Percentiles rank a stretch among this genome's conserved stretches.
phyloP scores from a whole-genome alignment of 2,888 invertebrate species.

The Branchinecta sandiegonensis region DNA sequence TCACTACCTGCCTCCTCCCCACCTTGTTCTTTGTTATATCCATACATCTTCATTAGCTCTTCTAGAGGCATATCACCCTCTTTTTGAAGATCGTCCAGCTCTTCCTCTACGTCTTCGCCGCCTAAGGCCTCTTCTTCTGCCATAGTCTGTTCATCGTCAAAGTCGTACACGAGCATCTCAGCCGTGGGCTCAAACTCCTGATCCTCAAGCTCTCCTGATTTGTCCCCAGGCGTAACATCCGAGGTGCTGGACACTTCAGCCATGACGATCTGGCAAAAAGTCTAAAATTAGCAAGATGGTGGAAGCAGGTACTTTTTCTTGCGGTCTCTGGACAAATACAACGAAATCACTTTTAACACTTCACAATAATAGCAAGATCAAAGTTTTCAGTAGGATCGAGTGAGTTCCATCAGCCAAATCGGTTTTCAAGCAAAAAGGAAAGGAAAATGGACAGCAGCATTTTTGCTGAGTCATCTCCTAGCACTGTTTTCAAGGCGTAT shows the following conservation, averaged over 20 bases:
- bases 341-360: too few species aligned
- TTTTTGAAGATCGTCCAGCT: constrained; percentile 72
- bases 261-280: constrained; percentile 13
- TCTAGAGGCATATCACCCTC: constrained; percentile 95
- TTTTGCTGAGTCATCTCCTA: too few species aligned
- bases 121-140: constrained; percentile 93
- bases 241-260: constrained; percentile 14
- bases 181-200: constrained; percentile 72
- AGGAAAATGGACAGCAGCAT: too few species aligned
- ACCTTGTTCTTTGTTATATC: constrained; percentile 50
- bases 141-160: constrained; percentile 89
- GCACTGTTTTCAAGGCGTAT: too few species aligned
- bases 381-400: too few species aligned
- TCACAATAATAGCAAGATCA: too few species aligned
- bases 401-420: too few species aligned
- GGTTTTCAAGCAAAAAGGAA: too few species aligned
- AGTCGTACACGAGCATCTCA: constrained; percentile 94
- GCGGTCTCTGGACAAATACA: too few species aligned
- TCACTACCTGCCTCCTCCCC: constrained; percentile 63
- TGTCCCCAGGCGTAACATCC: constrained; percentile 1
- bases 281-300: background rate
- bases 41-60: constrained; percentile 77
- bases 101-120: constrained; percentile 63
- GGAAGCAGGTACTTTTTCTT: too few species aligned
- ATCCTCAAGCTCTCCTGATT: constrained; percentile 30